Conservation (phyloP, 1,140 invertebrate species). For the Ctenoplectra terminalis region DNA sequence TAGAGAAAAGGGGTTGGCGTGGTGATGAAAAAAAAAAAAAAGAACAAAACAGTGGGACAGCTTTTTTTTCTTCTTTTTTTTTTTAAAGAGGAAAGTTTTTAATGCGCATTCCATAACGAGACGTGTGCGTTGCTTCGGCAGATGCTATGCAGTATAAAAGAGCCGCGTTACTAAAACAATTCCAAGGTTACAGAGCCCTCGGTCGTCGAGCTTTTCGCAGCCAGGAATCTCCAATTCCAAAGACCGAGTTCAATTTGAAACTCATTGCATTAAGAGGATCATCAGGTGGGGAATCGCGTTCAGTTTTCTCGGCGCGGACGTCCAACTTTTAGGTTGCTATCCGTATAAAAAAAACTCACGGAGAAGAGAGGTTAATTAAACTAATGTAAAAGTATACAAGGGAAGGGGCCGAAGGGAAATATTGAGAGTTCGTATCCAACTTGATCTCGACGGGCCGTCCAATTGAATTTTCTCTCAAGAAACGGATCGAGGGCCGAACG, state of each 20-base stretch:
- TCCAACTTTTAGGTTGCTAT: slow-evolving; percentile 51
- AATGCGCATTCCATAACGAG: not conserved
- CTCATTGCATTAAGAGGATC: slow-evolving; percentile 64
- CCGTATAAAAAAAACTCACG: slow-evolving; percentile 29
- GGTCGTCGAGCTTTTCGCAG: not conserved
- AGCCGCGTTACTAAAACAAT: not conserved
- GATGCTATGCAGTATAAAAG: not conserved
- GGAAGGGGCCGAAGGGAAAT: slow-evolving; percentile 21
- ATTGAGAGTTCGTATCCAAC: slow-evolving; percentile 29
- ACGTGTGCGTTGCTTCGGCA: not conserved
- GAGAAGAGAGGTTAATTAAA: slow-evolving; percentile 62
- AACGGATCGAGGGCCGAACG: not conserved
- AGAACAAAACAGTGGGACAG: not conserved
- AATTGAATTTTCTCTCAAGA: slow-evolving; percentile 31
- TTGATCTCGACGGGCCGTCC: slow-evolving; percentile 8
- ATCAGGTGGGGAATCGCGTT: slow-evolving; percentile 49
- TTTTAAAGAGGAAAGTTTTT: slow-evolving; percentile 20
- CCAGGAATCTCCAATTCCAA: not conserved
- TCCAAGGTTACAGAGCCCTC: not conserved
- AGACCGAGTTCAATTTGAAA: slow-evolving; percentile 59
- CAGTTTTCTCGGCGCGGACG: slow-evolving; percentile 14
- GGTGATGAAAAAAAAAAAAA: not conserved
- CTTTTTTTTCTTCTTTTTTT: too few relatives aligned
- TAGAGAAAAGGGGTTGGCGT: not conserved
- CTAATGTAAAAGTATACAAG: slow-evolving; percentile 58